These are phyloP conservation scores for Amyelois transitella DNA, from an alignment of 1,140 invertebrate species.

Conservation along the genomic window DNA sequence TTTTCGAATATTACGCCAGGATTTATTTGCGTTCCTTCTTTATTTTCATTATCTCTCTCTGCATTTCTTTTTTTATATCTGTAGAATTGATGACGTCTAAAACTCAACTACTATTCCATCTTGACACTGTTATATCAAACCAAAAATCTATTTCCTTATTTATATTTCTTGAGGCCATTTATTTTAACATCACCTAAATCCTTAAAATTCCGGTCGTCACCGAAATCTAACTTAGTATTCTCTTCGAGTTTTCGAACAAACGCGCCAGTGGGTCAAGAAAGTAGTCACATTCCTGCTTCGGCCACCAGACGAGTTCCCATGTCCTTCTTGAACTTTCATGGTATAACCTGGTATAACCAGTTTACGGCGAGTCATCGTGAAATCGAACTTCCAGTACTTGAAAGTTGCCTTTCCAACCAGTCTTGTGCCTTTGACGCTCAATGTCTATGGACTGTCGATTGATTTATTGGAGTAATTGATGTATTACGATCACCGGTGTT, in stretches of 20 bases:
- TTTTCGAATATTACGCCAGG: no score
- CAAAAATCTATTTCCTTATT: no score
- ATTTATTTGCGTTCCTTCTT: no score
- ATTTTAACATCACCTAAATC: slow-evolving; percentile 1
- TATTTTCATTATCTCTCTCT: no score
- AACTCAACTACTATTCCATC: no score
- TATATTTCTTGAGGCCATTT: no score
- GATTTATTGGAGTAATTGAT: background rate
- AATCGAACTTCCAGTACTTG: slow-evolving; percentile 47
- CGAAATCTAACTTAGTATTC: slow-evolving; percentile 7
- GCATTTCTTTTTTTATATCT: no score
- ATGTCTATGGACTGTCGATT: background rate
- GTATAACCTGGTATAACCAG: slow-evolving; percentile 37
- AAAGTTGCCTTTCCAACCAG: slow-evolving; percentile 47
- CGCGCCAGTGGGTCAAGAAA: slow-evolving; percentile 34
- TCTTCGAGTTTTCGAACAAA: slow-evolving; percentile 6
- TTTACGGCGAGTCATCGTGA: slow-evolving; percentile 40
- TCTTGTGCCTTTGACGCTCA: background rate
- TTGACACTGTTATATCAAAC: no score
- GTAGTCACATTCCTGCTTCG: slow-evolving; percentile 40
- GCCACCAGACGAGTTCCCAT: slow-evolving; percentile 35
- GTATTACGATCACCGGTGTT: no score
- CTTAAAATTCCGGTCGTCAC: background rate
- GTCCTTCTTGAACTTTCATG: slow-evolving; percentile 40
- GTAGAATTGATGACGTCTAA: no score